Evolutionary conservation across 2,888 invertebrate species (phyloP).

Genomic region (Lymantria monacha): DNA sequence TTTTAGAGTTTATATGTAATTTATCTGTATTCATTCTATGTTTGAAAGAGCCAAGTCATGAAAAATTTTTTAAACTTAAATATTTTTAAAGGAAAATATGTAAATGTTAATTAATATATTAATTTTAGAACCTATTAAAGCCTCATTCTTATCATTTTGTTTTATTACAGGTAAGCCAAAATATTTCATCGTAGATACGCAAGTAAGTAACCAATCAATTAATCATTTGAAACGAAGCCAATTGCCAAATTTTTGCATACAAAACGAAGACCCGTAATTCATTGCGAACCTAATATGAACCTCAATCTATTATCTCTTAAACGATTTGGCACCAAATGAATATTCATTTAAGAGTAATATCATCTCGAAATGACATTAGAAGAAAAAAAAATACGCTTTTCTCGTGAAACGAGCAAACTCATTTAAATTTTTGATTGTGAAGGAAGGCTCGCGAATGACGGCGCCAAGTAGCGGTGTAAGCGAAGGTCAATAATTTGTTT

Average conservation of each 20-base stretch:
- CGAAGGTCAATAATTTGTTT: slow-evolving; percentile 59
- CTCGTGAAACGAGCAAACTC: slow-evolving; percentile 64
- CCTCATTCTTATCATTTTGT: background rate
- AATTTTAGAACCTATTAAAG: background rate
- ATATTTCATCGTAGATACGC: background rate
- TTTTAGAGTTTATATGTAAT: too few relatives aligned
- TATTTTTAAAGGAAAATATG: too few relatives aligned
- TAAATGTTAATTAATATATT: too few relatives aligned
- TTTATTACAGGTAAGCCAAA: slow-evolving; percentile 28
- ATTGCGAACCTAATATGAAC: slow-evolving; percentile 70
- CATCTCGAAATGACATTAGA: slow-evolving; percentile 72
- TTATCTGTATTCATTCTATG: too few relatives aligned
- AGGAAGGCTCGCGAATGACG: slow-evolving; percentile 51
- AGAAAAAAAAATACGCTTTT: slow-evolving; percentile 62
- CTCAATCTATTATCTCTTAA: slow-evolving; percentile 78
- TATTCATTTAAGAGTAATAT: slow-evolving; percentile 79
- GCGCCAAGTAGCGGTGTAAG: slow-evolving; percentile 54
- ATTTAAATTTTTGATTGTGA: slow-evolving; percentile 78
- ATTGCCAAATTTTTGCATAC: slow-evolving; percentile 55
- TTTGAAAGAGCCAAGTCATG: too few relatives aligned
- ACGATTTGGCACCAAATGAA: slow-evolving; percentile 78
- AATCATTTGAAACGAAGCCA: slow-evolving; percentile 47
- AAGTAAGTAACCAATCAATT: slow-evolving; percentile 44
- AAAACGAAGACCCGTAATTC: slow-evolving; percentile 68
- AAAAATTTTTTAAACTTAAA: too few relatives aligned